Evolutionary conservation across 2,888 invertebrate genomes (phyloP).

Genomic region (Ectobius pallidus): DNA sequence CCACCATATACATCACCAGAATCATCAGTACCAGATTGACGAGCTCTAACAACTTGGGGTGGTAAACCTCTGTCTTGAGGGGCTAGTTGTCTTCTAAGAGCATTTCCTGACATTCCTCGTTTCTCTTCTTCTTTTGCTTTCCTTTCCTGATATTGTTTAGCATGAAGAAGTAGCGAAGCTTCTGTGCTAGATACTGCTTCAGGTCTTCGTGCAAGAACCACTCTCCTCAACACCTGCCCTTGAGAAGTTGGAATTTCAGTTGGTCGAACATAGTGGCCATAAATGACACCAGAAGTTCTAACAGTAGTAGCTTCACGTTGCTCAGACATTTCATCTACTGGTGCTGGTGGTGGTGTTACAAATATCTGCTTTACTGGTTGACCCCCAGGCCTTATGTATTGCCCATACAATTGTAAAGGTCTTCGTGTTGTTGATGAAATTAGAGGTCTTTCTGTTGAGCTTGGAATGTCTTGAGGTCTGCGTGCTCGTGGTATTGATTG

Average conservation of each 20-base stretch:
- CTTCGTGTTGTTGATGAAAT: conserved; percentile 1
- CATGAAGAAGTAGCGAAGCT: neutral
- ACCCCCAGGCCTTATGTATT: conserved; percentile 26
- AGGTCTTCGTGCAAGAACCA: conserved; percentile 17
- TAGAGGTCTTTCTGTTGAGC: conserved; percentile 8
- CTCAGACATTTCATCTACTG: neutral
- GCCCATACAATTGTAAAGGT: conserved; percentile 18
- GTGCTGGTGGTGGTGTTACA: neutral
- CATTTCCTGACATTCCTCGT: conserved; percentile 58
- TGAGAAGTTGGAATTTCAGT: neutral
- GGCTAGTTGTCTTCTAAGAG: conserved; percentile 66
- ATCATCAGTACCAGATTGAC: conserved; percentile 64
- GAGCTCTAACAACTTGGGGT: conserved; percentile 58
- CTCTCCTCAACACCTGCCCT: conserved; percentile 1
- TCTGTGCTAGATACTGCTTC: neutral
- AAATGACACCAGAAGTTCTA: neutral
- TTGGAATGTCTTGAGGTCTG: neutral
- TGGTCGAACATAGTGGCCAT: neutral
- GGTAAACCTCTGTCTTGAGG: conserved; percentile 56
- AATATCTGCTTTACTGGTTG: conserved; percentile 21
- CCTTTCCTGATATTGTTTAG: neutral
- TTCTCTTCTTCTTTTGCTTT: neutral
- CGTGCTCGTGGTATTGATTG: conserved; percentile 14
- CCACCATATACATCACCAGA: conserved; percentile 72
- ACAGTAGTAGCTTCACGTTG: conserved; percentile 1